Percentiles rank a stretch among this genome's conserved stretches.
phyloP scores from a whole-genome alignment of 2,797 vertebrate species.

The Somateria mollissima region DNA sequence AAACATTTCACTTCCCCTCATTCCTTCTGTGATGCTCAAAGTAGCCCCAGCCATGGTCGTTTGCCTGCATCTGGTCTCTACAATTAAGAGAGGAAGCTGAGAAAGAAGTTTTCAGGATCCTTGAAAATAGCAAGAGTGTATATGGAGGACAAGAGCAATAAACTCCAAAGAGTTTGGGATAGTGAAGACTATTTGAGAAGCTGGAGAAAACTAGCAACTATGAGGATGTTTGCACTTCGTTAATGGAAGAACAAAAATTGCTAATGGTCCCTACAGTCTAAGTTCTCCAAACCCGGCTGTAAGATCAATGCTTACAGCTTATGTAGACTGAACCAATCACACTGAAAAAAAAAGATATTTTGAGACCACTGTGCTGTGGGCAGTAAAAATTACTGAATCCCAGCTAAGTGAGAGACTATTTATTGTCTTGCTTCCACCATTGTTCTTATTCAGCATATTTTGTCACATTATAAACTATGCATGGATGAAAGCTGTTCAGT shows the following conservation, averaged over 20 bases:
- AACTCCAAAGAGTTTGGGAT: not conserved
- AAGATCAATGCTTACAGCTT: not conserved
- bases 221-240: not conserved
- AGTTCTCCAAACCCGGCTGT: not conserved
- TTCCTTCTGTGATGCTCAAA: not conserved
- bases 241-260: not conserved
- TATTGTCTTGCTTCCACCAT: not conserved
- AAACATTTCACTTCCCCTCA: not conserved
- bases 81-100: not conserved
- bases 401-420: not conserved
- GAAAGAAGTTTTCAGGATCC: not conserved
- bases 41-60: not conserved
- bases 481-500: not conserved
- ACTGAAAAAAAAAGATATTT: not conserved
- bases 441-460: conserved; percentile 41
- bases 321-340: not conserved
- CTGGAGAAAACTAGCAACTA: not conserved
- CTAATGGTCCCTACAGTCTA: not conserved
- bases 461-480: not conserved
- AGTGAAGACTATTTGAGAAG: not conserved
- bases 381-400: not conserved
- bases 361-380: not conserved
- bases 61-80: not conserved
- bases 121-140: not conserved
- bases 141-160: not conserved